Percentiles rank a stretch among this genome's conserved stretches.
Evolutionary conservation across 1,140 invertebrate genomes (phyloP).

Genomic region (Zeugodacus cucurbitae): DNA sequence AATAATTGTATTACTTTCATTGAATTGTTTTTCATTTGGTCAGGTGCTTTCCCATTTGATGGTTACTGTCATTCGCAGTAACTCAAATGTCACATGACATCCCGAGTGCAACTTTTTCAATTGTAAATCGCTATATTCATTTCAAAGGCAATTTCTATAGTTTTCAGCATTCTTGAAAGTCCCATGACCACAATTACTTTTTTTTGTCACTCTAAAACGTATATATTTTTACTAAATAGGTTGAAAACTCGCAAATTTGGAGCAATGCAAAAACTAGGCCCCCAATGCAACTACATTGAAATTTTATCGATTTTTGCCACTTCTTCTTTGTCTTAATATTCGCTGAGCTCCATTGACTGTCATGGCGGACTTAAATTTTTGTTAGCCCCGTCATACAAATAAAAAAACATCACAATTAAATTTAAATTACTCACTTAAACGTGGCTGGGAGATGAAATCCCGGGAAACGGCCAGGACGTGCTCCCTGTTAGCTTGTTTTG

Average conservation of each 20-base stretch:
- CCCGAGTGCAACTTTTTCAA: neutral
- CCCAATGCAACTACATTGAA: neutral
- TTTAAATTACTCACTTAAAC: constrained; percentile 86
- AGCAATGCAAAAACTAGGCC: neutral
- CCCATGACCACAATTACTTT: neutral
- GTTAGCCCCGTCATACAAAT: neutral
- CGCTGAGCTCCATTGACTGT: constrained; percentile 27
- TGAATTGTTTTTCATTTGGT: neutral
- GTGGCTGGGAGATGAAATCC: constrained; percentile 97
- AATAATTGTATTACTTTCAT: neutral
- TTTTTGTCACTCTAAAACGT: neutral
- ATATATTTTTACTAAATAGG: neutral
- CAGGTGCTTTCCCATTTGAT: neutral
- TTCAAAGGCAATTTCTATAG: neutral
- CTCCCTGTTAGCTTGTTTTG: constrained; percentile 74
- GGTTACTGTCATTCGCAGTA: neutral
- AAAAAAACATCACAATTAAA: neutral
- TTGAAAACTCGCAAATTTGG: neutral
- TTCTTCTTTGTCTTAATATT: neutral
- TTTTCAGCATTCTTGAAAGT: neutral
- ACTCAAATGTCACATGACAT: neutral
- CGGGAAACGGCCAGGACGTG: constrained; percentile 92
- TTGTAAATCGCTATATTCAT: neutral
- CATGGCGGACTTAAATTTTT: constrained; percentile 29
- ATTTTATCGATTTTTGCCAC: constrained; percentile 40